Conservation (phyloP, 2,113 vertebrate genomes). For the Andinoacara biseriatus region DNA sequence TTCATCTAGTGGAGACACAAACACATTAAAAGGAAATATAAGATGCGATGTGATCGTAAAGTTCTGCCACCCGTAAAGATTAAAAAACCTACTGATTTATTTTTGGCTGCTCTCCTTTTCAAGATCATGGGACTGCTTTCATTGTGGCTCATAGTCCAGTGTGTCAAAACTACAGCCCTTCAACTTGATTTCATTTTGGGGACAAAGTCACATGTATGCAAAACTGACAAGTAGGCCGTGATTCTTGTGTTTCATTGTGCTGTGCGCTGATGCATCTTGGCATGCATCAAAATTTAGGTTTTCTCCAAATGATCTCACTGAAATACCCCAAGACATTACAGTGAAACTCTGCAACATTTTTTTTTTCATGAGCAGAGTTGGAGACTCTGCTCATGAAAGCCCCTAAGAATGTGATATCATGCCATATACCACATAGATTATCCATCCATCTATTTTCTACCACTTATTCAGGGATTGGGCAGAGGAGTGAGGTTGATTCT, state of each 20-base stretch:
- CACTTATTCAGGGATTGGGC: too few relatives aligned
- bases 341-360: not conserved
- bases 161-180: not conserved
- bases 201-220: not conserved
- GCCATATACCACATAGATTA: too few relatives aligned
- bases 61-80: not conserved
- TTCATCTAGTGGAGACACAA: not conserved
- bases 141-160: not conserved
- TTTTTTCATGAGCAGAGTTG: too few relatives aligned
- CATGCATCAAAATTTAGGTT: not conserved
- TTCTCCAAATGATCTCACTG: not conserved
- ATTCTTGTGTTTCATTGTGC: not conserved
- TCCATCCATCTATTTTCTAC: too few relatives aligned
- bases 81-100: not conserved
- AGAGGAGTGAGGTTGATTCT: too few relatives aligned
- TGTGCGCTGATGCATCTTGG: not conserved
- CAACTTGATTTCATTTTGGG: not conserved
- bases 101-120: not conserved
- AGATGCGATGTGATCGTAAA: not conserved
- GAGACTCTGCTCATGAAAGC: too few relatives aligned
- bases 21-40: constrained; percentile 7
- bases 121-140: not conserved
- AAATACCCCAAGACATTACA: not conserved
- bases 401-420: too few relatives aligned
- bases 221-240: not conserved